Evolutionary conservation across 2,797 vertebrate genomes (phyloP).

Genomic region (Sylvia borin): DNA sequence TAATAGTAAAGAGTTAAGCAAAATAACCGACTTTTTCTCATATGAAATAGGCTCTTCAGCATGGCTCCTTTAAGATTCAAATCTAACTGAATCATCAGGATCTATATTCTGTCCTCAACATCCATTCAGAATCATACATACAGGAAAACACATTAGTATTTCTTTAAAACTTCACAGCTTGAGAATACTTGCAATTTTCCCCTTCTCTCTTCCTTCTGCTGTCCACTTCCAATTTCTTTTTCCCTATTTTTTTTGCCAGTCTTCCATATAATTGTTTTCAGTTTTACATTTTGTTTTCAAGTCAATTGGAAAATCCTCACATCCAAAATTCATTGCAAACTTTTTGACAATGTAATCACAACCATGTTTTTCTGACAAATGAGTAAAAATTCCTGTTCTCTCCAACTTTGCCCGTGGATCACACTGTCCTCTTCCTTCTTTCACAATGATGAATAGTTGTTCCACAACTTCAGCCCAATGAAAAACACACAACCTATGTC

Average conservation of each 20-base stretch:
- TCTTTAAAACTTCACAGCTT: not conserved
- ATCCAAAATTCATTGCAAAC: not conserved
- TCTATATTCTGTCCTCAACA: not conserved
- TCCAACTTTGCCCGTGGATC: rapidly evolving
- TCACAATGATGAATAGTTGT: not conserved
- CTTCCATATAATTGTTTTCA: rapidly evolving
- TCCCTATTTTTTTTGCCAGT: rapidly evolving
- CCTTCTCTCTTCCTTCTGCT: not conserved
- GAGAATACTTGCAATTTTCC: not conserved
- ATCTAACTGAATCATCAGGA: not conserved
- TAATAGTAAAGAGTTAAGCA: not conserved
- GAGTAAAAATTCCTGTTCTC: not conserved
- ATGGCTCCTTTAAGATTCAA: not conserved
- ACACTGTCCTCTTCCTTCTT: rapidly evolving
- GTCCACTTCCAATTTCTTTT: not conserved
- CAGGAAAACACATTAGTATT: not conserved
- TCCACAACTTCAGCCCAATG: not conserved
- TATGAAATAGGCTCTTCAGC: not conserved
- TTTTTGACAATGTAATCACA: not conserved
- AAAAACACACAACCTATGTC: not conserved
- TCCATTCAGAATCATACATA: not conserved
- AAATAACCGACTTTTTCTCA: not conserved
- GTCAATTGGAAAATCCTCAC: not conserved
- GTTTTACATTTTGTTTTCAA: not conserved
- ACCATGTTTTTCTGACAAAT: not conserved